These are phyloP conservation scores for Anseranas semipalmata DNA, from an alignment of 2,113 vertebrate genomes.

Conservation along the genomic window DNA sequence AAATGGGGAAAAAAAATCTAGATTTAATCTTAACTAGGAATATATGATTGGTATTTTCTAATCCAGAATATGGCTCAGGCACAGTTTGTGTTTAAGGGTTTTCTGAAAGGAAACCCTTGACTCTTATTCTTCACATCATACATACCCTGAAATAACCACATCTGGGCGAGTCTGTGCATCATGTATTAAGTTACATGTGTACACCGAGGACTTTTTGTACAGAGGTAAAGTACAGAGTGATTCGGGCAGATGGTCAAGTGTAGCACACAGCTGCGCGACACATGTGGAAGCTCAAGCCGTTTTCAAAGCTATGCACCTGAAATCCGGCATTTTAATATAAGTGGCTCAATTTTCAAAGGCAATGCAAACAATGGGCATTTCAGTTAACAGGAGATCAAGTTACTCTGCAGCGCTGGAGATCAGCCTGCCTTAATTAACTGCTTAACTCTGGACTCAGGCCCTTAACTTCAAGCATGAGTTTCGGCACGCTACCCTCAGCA, in stretches of 20 bases:
- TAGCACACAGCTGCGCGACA: background rate
- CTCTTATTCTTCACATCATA: background rate
- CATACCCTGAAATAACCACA: background rate
- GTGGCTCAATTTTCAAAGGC: background rate
- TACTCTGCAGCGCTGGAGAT: background rate
- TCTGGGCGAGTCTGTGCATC: background rate
- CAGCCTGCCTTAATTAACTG: constrained; percentile 27
- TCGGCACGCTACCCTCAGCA: background rate
- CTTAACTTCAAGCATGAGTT: background rate
- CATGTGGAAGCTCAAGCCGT: background rate
- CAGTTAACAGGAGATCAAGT: background rate
- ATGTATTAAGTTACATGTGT: background rate
- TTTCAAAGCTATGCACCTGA: background rate
- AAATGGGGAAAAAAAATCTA: background rate
- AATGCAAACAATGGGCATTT: accelerated
- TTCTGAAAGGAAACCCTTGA: background rate
- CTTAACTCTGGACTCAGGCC: background rate
- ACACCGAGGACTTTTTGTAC: background rate
- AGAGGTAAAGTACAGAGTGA: background rate
- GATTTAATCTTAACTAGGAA: background rate
- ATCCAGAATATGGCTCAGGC: background rate
- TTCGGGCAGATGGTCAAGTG: background rate
- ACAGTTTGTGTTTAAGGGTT: background rate
- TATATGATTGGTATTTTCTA: background rate
- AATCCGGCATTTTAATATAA: background rate